Evolutionary conservation across 2,797 vertebrate species (phyloP).

Genomic region (Muscicapa striata): DNA sequence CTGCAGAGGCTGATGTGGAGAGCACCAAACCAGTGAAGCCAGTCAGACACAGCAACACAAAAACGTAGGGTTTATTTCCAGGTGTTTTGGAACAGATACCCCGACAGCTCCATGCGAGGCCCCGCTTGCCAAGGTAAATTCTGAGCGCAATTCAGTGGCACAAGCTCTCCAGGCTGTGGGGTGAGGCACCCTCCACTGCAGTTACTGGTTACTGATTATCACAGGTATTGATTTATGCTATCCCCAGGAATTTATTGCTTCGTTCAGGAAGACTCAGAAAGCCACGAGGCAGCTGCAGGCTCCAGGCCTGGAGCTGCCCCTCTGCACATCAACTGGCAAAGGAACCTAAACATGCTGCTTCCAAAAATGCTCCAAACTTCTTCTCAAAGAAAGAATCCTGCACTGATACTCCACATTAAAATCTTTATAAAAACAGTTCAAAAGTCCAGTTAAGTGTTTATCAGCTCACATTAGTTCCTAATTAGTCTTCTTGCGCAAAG

Average conservation of each 20-base stretch:
- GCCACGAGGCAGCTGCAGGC: background rate
- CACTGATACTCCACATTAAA: background rate
- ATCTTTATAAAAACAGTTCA: background rate
- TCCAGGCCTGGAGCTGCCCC: background rate
- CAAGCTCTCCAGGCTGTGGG: background rate
- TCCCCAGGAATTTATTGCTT: conserved; percentile 13
- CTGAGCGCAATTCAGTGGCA: background rate
- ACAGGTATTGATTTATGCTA: background rate
- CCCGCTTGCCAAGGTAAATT: background rate
- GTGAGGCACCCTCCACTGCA: background rate
- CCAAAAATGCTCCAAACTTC: background rate
- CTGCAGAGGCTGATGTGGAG: too few relatives aligned
- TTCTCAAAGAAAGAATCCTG: background rate
- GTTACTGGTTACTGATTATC: too few relatives aligned
- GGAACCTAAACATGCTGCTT: background rate
- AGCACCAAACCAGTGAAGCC: background rate
- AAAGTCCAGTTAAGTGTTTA: background rate
- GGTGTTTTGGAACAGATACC: background rate
- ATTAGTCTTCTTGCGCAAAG: background rate
- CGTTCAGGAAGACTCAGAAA: background rate
- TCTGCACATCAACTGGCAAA: background rate
- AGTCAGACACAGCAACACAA: background rate
- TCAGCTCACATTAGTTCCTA: background rate
- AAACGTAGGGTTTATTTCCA: conserved; percentile 12
- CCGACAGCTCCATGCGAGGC: background rate